Conservation (phyloP, 1,140 invertebrate genomes). For the Mizuhopecten yessoensis region DNA sequence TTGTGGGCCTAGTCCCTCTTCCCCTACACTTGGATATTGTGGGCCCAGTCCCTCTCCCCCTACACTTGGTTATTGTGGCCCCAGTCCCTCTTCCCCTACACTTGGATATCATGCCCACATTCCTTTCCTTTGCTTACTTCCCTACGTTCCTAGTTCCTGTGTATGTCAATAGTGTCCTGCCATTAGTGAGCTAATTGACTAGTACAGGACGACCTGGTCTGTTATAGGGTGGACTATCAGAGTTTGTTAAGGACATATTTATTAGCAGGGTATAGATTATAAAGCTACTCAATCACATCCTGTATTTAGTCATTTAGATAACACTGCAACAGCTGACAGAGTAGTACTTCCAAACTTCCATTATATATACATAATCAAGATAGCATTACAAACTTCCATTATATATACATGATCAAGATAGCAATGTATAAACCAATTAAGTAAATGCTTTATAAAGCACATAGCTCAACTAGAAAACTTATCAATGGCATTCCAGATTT, state of each 20-base stretch:
- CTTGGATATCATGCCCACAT: too few species aligned
- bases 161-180: background rate
- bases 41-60: too few species aligned
- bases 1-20: too few species aligned
- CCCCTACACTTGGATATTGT: too few species aligned
- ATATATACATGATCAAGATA: too few species aligned
- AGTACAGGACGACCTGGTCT: background rate
- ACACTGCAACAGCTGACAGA: background rate
- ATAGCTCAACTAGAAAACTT: background rate
- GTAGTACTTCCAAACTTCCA: too few species aligned
- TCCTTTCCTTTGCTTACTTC: too few species aligned
- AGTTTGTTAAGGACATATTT: background rate
- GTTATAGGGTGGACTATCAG: background rate
- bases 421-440: background rate
- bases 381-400: too few species aligned
- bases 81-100: too few species aligned
- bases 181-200: constrained; percentile 19
- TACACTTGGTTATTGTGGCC: too few species aligned
- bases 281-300: background rate
- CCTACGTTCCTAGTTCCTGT: too few species aligned
- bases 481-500: background rate
- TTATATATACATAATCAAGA: background rate
- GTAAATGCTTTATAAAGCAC: background rate
- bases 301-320: background rate
- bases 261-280: background rate